Percentiles rank a stretch among this genome's conserved stretches.
phyloP scores from a whole-genome alignment of 2,797 vertebrate species.

The Syncerus caffer region DNA sequence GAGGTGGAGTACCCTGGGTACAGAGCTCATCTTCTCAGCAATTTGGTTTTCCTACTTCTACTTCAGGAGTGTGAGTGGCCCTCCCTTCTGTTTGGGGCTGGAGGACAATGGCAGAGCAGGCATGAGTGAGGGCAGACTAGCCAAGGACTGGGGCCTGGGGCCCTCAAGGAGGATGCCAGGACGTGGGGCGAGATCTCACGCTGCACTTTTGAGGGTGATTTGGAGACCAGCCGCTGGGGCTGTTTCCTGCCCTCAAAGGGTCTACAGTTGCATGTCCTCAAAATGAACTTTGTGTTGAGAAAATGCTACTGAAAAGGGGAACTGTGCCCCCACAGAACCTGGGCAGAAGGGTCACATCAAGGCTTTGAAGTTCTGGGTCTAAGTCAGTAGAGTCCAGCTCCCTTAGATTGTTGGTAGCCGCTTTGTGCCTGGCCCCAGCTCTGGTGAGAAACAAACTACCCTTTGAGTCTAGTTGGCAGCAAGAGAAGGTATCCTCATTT shows the following conservation, averaged over 20 bases:
- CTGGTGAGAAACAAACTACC: conserved; percentile 28
- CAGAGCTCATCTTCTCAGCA: background rate
- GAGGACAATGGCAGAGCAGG: background rate
- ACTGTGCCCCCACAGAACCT: background rate
- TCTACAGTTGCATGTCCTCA: background rate
- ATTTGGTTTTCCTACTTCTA: conserved; percentile 52
- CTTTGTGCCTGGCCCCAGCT: background rate
- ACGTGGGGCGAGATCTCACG: background rate
- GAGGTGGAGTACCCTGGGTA: background rate
- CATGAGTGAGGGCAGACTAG: background rate
- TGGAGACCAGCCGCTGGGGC: background rate
- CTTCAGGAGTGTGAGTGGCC: background rate
- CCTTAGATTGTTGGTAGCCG: background rate
- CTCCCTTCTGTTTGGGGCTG: background rate
- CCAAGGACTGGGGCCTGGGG: background rate
- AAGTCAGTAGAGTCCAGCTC: background rate
- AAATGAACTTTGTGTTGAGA: background rate
- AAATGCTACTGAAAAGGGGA: background rate
- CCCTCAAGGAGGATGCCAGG: background rate
- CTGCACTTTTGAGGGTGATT: background rate
- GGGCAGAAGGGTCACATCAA: background rate
- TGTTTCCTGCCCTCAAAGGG: background rate
- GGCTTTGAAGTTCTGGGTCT: background rate
- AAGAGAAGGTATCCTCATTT: background rate
- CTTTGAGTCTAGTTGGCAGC: background rate